Conservation (phyloP, 2,113 vertebrate species). For the Microcebus griseorufus region DNA sequence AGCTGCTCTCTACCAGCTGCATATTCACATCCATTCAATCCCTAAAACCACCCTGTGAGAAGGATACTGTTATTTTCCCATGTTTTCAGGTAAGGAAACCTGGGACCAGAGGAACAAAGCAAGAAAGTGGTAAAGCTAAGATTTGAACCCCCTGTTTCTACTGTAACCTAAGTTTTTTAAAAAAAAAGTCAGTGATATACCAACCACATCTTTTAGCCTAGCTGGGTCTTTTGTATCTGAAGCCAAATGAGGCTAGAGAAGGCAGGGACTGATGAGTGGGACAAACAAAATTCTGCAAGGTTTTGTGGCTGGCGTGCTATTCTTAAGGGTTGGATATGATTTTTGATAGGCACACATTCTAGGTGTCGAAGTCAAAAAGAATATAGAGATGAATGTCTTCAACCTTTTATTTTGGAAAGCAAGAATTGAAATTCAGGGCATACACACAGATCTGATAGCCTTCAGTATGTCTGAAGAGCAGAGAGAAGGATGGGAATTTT, state of each 20-base stretch:
- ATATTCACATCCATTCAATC: background rate
- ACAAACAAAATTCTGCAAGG: background rate
- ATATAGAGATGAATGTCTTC: background rate
- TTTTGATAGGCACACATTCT: background rate
- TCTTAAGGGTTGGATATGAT: background rate
- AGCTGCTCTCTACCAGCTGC: background rate
- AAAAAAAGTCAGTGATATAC: background rate
- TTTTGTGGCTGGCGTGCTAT: background rate
- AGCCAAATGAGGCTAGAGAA: background rate
- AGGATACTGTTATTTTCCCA: background rate
- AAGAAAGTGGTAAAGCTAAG: background rate
- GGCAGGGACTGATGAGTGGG: background rate
- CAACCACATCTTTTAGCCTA: background rate
- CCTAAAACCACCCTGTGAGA: background rate
- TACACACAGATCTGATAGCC: background rate
- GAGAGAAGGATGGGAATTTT: background rate
- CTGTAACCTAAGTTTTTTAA: background rate
- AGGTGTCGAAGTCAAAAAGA: background rate
- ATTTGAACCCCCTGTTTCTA: background rate
- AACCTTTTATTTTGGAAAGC: background rate
- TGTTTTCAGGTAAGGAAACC: background rate
- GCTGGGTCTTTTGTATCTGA: background rate
- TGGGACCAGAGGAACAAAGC: background rate
- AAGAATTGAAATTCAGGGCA: background rate
- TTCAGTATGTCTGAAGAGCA: background rate